A percentile compares a stretch with the other conserved stretches of the same genome.
Evolutionary conservation across 2,113 vertebrate species (phyloP).

Genomic region (Silurus meridionalis): DNA sequence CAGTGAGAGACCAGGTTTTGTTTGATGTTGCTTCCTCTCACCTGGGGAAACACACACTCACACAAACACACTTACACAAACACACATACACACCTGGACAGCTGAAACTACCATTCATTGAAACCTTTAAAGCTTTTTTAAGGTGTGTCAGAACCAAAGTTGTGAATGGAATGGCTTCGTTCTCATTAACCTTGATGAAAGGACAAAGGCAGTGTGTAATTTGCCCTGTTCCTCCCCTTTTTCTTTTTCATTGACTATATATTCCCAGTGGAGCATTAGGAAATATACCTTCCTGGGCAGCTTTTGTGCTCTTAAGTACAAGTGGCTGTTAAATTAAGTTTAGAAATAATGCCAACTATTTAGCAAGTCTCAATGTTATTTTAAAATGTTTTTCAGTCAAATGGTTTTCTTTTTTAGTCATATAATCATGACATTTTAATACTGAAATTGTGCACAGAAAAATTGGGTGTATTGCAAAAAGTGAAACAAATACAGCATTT

Average conservation of each 20-base stretch:
- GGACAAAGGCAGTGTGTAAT: slow-evolving; percentile 59
- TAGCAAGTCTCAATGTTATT: background rate
- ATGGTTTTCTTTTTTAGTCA: background rate
- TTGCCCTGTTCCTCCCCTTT: slow-evolving; percentile 46
- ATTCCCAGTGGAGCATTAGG: background rate
- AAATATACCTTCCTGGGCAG: background rate
- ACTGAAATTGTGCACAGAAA: background rate
- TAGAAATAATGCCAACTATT: background rate
- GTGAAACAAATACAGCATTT: background rate
- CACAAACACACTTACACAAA: background rate
- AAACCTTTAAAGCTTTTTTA: slow-evolving; percentile 51
- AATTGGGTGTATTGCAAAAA: background rate
- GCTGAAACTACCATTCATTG: slow-evolving; percentile 58
- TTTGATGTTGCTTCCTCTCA: slow-evolving; percentile 72
- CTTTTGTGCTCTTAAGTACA: background rate
- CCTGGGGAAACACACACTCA: slow-evolving; percentile 50
- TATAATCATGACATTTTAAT: background rate
- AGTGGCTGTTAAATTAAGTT: background rate
- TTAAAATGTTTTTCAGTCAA: background rate
- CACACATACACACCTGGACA: slow-evolving; percentile 65
- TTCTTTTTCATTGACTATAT: background rate
- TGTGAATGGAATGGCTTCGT: slow-evolving; percentile 55
- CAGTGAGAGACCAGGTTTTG: slow-evolving; percentile 49
- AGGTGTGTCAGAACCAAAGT: slow-evolving; percentile 34
- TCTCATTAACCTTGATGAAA: slow-evolving; percentile 70